Evolutionary conservation across 2,888 invertebrate species (phyloP), one percentile per base, ranked within the genome.

Genomic region (Troides oblongomaculatus): DNA sequence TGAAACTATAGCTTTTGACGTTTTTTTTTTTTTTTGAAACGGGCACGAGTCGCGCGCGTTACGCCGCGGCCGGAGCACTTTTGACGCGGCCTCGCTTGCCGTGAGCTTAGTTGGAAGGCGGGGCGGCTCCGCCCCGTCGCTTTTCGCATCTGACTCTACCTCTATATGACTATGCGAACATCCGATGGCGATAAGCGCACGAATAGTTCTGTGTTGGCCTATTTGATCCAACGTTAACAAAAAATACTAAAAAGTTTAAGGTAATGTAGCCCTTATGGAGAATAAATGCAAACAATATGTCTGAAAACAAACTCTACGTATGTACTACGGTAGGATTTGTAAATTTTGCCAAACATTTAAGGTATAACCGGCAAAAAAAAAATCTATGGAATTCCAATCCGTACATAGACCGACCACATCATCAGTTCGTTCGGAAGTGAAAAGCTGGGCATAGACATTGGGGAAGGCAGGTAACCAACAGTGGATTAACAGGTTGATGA

Each of bases 91-190:
- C 77, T 78, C 81, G 77, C 80, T 79, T 80, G 81, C 80, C 80
- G 80, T 82, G 81, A 83, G 84, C 80, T 82, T 77, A 78, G 74
- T 71, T 71, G 80, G 86, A 90, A 90, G 90, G 91, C 83, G 90
- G 90, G 87, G 72, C 72, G 74, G 81, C 89, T 78, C 90, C 91
- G 91, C 91, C 91, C 89, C 89, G 81, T 89, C 90, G 91, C 91
- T 90, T 88, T 89, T 87, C 87, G 85, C 82, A 73, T 87, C 86
- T 87, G 87, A 86, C 81, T 75, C 75, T 72, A 73, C 72, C 69
- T 69, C 69, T 66, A 66, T 56, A 70, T 58, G 66, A 64, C 64
- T 61, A 43, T 36, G 46, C 64, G 56, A 68, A 68, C 57, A 64
- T 60, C 46, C 43, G 58, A 46, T 7, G 6, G 46, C 58, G 63